A percentile compares a stretch with the other conserved stretches of the same genome.
phyloP scores from a whole-genome alignment of 2,888 invertebrate genomes.

The Rugalucina vietnamica region DNA sequence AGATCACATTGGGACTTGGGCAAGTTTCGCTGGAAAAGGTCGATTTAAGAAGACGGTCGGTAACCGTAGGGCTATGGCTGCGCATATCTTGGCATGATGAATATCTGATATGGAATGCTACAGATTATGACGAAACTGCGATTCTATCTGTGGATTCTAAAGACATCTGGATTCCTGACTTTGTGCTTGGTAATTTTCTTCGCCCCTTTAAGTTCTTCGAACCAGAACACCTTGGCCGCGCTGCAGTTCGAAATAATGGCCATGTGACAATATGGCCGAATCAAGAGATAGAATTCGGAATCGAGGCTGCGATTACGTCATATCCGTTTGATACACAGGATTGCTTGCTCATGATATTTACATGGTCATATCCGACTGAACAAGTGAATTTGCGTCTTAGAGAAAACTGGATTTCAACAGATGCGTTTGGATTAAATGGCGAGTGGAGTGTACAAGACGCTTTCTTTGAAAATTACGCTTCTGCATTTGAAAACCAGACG shows the following conservation, averaged over 20 bases:
- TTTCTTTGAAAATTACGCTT: too few species aligned
- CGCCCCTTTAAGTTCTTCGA: conserved; percentile 1
- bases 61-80: neutral
- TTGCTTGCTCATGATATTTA: conserved; percentile 1
- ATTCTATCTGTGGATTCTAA: conserved; percentile 32
- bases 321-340: conserved; percentile 47
- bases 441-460: too few species aligned
- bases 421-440: too few species aligned
- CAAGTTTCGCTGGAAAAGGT: too few species aligned
- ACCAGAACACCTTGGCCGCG: conserved; percentile 13
- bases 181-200: conserved; percentile 14
- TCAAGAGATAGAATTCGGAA: conserved; percentile 7
- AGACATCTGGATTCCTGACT: conserved; percentile 44
- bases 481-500: too few species aligned
- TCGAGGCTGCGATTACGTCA: neutral
- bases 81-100: conserved; percentile 49
- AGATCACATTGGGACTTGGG: too few species aligned
- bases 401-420: too few species aligned
- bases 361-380: conserved; percentile 19
- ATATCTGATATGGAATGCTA: conserved; percentile 22
- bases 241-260: conserved; percentile 22
- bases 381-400: too few species aligned
- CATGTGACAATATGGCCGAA: conserved; percentile 28
- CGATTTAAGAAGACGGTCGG: neutral
- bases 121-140: conserved; percentile 15